Conservation (phyloP, 92 coral and sea anemone species). For the Heliopora coerulea region DNA sequence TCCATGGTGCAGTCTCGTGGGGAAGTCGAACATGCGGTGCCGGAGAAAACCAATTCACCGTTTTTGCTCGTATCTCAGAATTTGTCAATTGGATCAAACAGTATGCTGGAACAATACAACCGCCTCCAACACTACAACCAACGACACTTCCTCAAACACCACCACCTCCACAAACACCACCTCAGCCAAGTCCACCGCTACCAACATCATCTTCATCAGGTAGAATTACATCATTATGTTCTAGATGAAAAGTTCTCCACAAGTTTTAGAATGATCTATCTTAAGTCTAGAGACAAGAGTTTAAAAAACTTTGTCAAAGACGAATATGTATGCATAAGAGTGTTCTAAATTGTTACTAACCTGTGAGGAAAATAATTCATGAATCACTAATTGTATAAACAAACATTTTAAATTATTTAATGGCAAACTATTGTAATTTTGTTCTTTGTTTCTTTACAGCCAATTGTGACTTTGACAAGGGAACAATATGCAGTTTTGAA, state of each 20-base stretch:
- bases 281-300: too few relatives aligned
- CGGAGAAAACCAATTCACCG: slow-evolving; percentile 70
- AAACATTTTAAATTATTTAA: too few relatives aligned
- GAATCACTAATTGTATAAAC: too few relatives aligned
- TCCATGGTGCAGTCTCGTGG: slow-evolving; percentile 81
- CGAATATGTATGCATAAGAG: too few relatives aligned
- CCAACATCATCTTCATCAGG: slow-evolving; percentile 53
- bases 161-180: slow-evolving; percentile 44
- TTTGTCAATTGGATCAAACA: slow-evolving; percentile 64
- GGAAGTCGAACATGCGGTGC: slow-evolving; percentile 78
- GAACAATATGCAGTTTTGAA: slow-evolving; percentile 9
- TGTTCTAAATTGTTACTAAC: too few relatives aligned
- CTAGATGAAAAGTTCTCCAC: neutral
- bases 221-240: neutral
- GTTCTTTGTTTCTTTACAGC: neutral
- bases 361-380: too few relatives aligned
- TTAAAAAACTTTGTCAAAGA: too few relatives aligned
- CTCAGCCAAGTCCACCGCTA: slow-evolving; percentile 44
- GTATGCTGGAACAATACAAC: slow-evolving; percentile 43
- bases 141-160: slow-evolving; percentile 46
- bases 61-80: slow-evolving; percentile 69
- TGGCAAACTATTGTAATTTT: neutral
- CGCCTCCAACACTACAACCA: slow-evolving; percentile 1
- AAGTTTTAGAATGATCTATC: too few relatives aligned
- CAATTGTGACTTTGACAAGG: slow-evolving; percentile 13